Conservation (phyloP, 2,888 invertebrate species). For the Atrina japonica region DNA sequence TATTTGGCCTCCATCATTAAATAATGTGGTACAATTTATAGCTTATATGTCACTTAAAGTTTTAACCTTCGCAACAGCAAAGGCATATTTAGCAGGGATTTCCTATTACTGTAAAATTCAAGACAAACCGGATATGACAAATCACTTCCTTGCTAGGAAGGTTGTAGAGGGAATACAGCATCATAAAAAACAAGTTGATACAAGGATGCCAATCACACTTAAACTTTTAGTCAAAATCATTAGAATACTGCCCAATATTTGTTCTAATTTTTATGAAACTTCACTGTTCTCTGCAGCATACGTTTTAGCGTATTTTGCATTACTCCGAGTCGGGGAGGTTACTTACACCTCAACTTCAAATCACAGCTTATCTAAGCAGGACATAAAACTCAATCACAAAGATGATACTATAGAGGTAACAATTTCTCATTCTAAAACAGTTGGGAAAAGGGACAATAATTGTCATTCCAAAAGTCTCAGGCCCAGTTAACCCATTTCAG, state of each 20-base stretch:
- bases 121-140: not conserved
- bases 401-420: not conserved
- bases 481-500: no score
- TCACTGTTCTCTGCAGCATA: not conserved
- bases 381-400: not conserved
- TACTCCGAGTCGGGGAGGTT: constrained; percentile 7
- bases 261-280: not conserved
- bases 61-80: not conserved
- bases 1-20: not conserved
- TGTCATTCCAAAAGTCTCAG: no score
- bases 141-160: not conserved
- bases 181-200: no score
- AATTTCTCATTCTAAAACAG: not conserved
- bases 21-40: not conserved
- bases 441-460: no score
- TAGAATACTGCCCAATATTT: not conserved
- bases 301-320: not conserved
- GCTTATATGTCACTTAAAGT: constrained; percentile 1
- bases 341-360: not conserved
- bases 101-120: constrained; percentile 3
- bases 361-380: not conserved
- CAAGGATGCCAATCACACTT: no score
- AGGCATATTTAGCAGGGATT: not conserved
- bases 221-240: not conserved
- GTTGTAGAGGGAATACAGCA: not conserved